Percentiles rank a stretch among this genome's conserved stretches.
Conservation (phyloP, 2,888 invertebrate genomes). For the Polyploca ridens region DNA sequence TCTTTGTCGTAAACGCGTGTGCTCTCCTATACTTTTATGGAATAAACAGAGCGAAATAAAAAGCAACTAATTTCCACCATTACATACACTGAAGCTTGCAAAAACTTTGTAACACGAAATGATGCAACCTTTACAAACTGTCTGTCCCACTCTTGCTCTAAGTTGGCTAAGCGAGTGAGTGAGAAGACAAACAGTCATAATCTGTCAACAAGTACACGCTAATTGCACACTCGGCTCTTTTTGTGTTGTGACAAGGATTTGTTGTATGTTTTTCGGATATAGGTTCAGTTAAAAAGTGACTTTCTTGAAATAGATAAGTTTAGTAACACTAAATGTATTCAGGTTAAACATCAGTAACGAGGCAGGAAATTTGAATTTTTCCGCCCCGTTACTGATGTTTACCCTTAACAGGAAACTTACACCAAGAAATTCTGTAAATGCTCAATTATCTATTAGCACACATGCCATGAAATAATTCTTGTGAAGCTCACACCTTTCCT, state of each 20-base stretch:
- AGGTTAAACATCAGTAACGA: no score
- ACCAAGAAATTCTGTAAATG: no score
- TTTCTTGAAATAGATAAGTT: no score
- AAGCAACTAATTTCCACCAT: slow-evolving; percentile 26
- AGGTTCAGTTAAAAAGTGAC: no score
- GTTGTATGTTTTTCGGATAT: background rate
- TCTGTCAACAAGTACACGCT: slow-evolving; percentile 70
- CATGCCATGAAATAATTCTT: no score
- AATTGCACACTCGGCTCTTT: slow-evolving; percentile 63
- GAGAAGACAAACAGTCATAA: slow-evolving; percentile 47
- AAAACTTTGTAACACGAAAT: slow-evolving; percentile 40
- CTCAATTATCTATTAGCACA: no score
- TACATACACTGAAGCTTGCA: slow-evolving; percentile 25
- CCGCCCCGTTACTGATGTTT: no score
- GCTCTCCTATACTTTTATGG: background rate
- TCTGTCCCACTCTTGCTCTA: slow-evolving; percentile 37
- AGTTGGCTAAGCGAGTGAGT: slow-evolving; percentile 24
- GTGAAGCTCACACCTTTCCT: no score
- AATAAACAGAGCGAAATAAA: slow-evolving; percentile 15
- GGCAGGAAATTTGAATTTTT: no score
- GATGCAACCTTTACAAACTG: slow-evolving; percentile 46
- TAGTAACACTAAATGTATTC: no score
- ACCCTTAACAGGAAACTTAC: no score
- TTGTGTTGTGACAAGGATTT: slow-evolving; percentile 30
- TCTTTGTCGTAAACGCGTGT: background rate